phyloP scores from a whole-genome alignment of 2,113 vertebrate genomes.

The Phaethon lepturus region DNA sequence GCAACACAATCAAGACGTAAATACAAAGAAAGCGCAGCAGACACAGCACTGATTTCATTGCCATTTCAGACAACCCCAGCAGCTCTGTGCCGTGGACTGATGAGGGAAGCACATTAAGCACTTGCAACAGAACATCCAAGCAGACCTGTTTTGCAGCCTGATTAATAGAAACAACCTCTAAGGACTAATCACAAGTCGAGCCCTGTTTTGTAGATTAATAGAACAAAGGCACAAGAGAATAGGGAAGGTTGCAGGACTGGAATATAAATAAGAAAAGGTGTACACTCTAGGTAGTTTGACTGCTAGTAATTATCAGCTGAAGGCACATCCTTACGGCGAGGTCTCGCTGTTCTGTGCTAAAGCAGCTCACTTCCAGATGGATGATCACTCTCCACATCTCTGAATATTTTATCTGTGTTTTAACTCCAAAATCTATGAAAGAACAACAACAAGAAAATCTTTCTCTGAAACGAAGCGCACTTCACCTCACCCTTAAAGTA shows the following conservation, averaged over 20 bases:
- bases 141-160: conserved; percentile 76
- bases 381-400: neutral
- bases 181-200: conserved; percentile 80
- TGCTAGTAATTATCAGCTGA: conserved; percentile 18
- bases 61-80: conserved; percentile 7
- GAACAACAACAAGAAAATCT: neutral
- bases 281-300: conserved; percentile 27
- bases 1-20: conserved; percentile 9
- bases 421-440: neutral
- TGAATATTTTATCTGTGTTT: neutral
- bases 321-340: neutral
- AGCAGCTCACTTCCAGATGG: neutral
- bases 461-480: neutral
- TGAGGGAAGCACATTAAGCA: conserved; percentile 59
- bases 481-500: neutral
- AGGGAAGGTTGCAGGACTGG: conserved; percentile 62
- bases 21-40: neutral
- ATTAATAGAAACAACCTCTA: conserved; percentile 81
- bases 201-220: conserved; percentile 80
- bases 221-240: conserved; percentile 77
- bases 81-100: conserved; percentile 22
- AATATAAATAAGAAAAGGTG: conserved; percentile 80
- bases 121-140: conserved; percentile 66
- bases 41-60: conserved; percentile 35
- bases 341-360: neutral